Base-by-base conservation (phyloP, 2,888 invertebrate genomes). In the Diarsia rubi region DNA sequence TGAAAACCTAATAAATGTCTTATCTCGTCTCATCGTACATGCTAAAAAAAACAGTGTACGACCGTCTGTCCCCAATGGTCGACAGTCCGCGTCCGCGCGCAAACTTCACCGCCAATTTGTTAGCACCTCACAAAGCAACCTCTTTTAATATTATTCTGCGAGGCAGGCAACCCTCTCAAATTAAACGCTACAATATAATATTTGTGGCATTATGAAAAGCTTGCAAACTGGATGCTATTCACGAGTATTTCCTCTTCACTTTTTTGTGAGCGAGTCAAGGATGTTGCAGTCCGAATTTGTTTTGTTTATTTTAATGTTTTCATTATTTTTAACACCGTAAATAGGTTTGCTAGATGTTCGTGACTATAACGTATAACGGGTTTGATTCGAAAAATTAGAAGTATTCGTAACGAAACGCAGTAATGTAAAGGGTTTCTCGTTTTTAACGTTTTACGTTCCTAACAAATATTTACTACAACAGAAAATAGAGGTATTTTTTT, bases 61-160 rank as follows among this genome's bases (percentile, higher is more conserved):
- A 44, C 79, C 47, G 76, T 86, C 24, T 78, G 76, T 21, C 42
- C 42, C 42, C 49, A 75, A 27, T 71, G 78, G 78, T 65, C 79
- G 75, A 82, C 81, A 82, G 77, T 72, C 82, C 81, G 83, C 78
- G 76, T 81, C 81, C 82, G 84, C 79, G 81, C 85, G 76, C 86
- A 87, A 89, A 88, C 88, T 90, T 90, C 86, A 87, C 91, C 92
- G 89, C 92, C 92, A 94, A 94, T 94, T 95, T 94, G 93, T 95
- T 93, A 92, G 91, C 93, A 92, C 92, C 92, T 91, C 89, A 93
- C 93, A 95, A 94, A 94, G 95, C 91, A 90, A 88, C 92, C 92
- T 92, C 92, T 92, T 94, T 92, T 93, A 92, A 93, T 92, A 93
- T 91, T 92, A 93, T 93, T 92, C 89, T 85, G 86, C 64, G 84